Evolutionary conservation across 2,113 vertebrate genomes (phyloP), one percentile per base, ranked within the genome.

Genomic region (Tetrax tetrax): DNA sequence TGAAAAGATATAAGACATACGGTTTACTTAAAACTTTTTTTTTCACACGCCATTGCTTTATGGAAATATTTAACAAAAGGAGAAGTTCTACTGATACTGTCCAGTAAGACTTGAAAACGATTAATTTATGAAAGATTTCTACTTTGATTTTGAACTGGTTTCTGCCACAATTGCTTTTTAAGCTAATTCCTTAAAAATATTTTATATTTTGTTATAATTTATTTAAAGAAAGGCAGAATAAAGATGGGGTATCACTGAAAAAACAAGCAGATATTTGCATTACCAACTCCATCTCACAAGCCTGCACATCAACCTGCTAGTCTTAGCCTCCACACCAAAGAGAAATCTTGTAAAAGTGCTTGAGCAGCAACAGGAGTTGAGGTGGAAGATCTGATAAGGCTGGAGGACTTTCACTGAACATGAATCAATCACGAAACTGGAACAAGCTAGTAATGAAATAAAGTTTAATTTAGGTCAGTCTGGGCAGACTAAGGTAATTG

Each of bases 381-480:
- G 61, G 24, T 83, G 61, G 45, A 91, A 91, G 70, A 61, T 57
- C 50, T 61, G 31, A 43, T 56, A 72, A 82, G 41, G 17, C 22
- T 76, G 35, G 45, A 45, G 41, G 45, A 71, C 28, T 61, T 71
- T 61, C 29, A 9, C 31, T 66, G 38, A 87, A 38, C 70, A 79
- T 53, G 74, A 82, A 72, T 78, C 68, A 75, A 66, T 38, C 41
- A 79, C 28, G 12, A 93, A 94, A 79, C 11, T 89, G 41, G 60
- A 92, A 74, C 65, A 84, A 90, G 72, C 19, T 59, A 75, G 31
- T 45, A 92, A 91, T 43, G 37, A 91, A 80, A 93, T 65, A 56
- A 83, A 61, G 43, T 61, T 89, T 91, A 18, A 24, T 93, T 90
- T 69, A 95, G 86, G 96, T 93, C 86, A 89, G 45, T 29, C 45